Conservation (phyloP, 2,113 vertebrate species). For the Naja naja region DNA sequence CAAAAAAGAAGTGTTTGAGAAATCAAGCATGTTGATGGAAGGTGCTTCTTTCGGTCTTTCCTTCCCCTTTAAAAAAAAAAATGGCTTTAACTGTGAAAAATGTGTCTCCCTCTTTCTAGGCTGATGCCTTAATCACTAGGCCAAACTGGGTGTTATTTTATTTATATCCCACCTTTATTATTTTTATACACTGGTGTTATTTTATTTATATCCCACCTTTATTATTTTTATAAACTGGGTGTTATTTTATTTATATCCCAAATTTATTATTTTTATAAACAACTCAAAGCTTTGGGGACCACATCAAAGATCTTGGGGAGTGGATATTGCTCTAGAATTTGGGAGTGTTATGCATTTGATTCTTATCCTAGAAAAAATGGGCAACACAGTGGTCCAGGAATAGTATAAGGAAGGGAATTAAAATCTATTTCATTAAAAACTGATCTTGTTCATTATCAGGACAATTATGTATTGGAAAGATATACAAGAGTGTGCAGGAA, state of each 20-base stretch:
- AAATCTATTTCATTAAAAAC: neutral
- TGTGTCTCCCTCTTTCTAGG: too few relatives aligned
- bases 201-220: too few relatives aligned
- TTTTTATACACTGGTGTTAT: too few relatives aligned
- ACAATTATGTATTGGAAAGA: neutral
- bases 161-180: too few relatives aligned
- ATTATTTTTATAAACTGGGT: too few relatives aligned
- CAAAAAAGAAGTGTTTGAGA: constrained; percentile 30
- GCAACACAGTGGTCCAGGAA: neutral
- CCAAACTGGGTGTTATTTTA: too few relatives aligned
- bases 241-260: too few relatives aligned
- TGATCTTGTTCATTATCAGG: neutral
- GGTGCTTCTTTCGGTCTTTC: neutral
- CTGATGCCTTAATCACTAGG: too few relatives aligned
- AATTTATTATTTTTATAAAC: too few relatives aligned
- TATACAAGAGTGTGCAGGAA: neutral
- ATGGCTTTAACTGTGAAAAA: neutral
- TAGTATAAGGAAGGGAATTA: neutral
- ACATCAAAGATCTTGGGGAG: neutral
- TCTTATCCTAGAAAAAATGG: neutral
- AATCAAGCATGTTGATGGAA: constrained; percentile 33
- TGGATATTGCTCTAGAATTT: neutral
- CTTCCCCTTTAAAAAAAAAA: neutral
- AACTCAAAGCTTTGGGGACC: neutral
- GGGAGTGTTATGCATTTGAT: neutral